Evolutionary conservation across 2,797 vertebrate genomes (phyloP).

Genomic region (Premnoplex brunnescens): DNA sequence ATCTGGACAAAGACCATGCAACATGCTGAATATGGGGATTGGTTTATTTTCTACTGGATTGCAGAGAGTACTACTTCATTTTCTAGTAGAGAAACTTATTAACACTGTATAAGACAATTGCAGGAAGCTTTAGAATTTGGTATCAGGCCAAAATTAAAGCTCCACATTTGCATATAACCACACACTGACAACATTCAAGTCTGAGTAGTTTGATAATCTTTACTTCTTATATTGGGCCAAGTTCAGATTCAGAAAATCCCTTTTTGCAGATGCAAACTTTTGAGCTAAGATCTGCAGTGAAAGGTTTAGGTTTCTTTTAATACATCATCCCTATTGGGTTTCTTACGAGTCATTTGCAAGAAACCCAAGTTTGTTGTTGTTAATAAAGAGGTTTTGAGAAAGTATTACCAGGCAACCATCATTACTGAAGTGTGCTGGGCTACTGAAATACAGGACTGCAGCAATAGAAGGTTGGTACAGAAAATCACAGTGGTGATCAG

Average conservation of each 20-base stretch:
- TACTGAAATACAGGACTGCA: not conserved
- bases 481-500: not conserved
- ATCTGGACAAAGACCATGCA: not conserved
- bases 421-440: not conserved
- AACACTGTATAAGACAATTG: not conserved
- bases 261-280: not conserved
- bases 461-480: not conserved
- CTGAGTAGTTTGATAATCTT: not conserved
- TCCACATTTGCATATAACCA: not conserved
- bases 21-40: not conserved
- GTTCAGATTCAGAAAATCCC: not conserved
- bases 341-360: constrained; percentile 32
- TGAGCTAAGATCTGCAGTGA: not conserved
- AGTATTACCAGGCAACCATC: constrained; percentile 8
- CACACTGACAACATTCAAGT: constrained; percentile 6
- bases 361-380: constrained; percentile 15
- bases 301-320: constrained; percentile 34
- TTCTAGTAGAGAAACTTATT: constrained; percentile 21
- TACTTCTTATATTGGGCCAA: not conserved
- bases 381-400: constrained; percentile 51
- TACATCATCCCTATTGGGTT: constrained; percentile 23
- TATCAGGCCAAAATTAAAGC: constrained; percentile 3
- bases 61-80: not conserved
- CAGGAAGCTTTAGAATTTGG: not conserved
- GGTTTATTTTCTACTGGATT: not conserved